Base-by-base conservation (phyloP, 2,888 invertebrate genomes). In the Erebia ligea region DNA sequence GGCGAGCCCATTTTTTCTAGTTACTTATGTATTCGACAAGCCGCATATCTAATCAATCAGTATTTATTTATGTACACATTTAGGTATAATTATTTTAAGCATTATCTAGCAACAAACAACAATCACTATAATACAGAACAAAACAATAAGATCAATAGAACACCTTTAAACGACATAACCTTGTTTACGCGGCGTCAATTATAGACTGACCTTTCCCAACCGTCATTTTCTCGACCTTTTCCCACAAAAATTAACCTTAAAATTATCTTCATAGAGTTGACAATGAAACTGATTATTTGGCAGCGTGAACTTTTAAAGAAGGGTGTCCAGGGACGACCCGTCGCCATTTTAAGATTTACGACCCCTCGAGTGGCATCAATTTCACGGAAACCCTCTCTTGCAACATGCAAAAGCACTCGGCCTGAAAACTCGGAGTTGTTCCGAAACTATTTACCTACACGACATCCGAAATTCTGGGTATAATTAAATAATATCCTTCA, bases 391-490 rank as follows among this genome's bases (percentile, higher is more conserved):
- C 82, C 81, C 86, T 84, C 86, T 86, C 82, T 81, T 82, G 84
- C 83, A 84, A 90, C 89, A 90, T 84, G 88, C 85, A 87, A 89
- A 89, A 88, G 88, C 88, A 89, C 89, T 89, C 87, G 83, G 76
- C 81, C 82, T 81, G 81, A 84, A 88, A 87, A 88, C 72, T 84
- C 79, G 77, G 76, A 83, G 80, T 82, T 82, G 80, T 81, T 80
- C 80, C 76, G 77, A 79, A 86, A 87, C 69, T 73, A 72, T 69
- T 72, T 72, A 73, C 65, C 42, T 57, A 73, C 48, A 42, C 58
- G 62, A 86, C 86, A 86, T 84, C 83, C 81, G 75, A 76, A 78
- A 72, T 70, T 50, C 77, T 76, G 62, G 78, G 79, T 70, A 79
- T 84, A 85, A 85, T 86, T 84, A 83, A 81, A 81, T 82, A 83